Evolutionary conservation across 2,113 vertebrate genomes (phyloP).

Genomic region (Castor canadensis): DNA sequence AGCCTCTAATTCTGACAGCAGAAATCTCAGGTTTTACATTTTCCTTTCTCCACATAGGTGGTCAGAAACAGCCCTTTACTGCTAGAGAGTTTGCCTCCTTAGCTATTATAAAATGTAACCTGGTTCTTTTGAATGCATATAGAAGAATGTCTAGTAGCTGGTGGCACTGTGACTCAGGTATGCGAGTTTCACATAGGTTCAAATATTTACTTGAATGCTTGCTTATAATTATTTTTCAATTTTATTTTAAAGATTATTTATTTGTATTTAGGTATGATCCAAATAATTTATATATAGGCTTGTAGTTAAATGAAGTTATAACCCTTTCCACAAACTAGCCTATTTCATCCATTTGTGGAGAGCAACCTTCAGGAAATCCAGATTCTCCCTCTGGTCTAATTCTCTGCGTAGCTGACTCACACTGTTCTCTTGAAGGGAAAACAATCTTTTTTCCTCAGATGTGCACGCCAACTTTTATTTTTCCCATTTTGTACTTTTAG

Average conservation of each 20-base stretch:
- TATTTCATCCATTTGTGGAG: background rate
- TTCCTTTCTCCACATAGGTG: background rate
- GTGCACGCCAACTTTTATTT: background rate
- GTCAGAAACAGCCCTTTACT: background rate
- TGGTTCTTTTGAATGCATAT: background rate
- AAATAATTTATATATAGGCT: background rate
- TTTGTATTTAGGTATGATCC: background rate
- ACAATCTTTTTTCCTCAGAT: background rate
- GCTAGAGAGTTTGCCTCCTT: background rate
- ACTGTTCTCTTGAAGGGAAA: background rate
- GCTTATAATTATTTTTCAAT: background rate
- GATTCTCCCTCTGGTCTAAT: background rate
- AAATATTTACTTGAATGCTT: background rate
- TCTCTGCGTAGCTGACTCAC: background rate
- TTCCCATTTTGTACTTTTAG: background rate
- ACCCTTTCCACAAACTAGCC: background rate
- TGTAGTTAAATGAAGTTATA: background rate
- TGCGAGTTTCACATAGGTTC: background rate
- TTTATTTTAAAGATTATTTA: constrained; percentile 41
- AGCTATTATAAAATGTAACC: background rate
- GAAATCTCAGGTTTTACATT: background rate
- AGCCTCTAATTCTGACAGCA: background rate
- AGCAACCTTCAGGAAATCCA: background rate
- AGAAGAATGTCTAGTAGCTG: background rate
- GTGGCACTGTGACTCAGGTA: background rate